These are phyloP conservation scores for Argopecten irradians DNA, from an alignment of 1,140 invertebrate species.

Conservation along the genomic window DNA sequence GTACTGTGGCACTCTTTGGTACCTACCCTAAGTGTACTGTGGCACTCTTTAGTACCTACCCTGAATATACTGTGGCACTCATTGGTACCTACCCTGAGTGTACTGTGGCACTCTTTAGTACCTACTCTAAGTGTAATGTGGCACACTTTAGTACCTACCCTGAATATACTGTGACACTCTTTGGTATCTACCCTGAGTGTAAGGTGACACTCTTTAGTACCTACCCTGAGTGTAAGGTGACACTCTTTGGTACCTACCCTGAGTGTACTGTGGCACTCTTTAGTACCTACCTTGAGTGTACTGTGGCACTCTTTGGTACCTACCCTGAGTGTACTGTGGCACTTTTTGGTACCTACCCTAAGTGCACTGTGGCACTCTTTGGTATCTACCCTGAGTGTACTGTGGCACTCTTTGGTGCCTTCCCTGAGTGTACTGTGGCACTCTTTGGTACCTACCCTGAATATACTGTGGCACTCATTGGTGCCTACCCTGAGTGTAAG, in stretches of 20 bases:
- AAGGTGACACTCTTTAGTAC: constrained; percentile 81
- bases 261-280: constrained; percentile 82
- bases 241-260: constrained; percentile 80
- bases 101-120: constrained; percentile 82
- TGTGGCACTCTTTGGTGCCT: constrained; percentile 80
- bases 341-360: constrained; percentile 71
- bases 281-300: constrained; percentile 78
- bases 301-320: constrained; percentile 81
- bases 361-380: constrained; percentile 82
- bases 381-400: constrained; percentile 79
- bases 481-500: constrained; percentile 80
- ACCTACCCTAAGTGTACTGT: constrained; percentile 80
- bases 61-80: constrained; percentile 82
- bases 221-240: constrained; percentile 79
- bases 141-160: no score
- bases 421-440: constrained; percentile 81
- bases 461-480: constrained; percentile 81
- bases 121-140: constrained; percentile 80
- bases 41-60: constrained; percentile 79
- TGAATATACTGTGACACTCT: constrained; percentile 81
- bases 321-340: constrained; percentile 80
- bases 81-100: constrained; percentile 78
- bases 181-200: constrained; percentile 79
- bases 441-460: constrained; percentile 79
- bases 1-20: constrained; percentile 83